phyloP scores from a whole-genome alignment of 2,888 invertebrate species.

The Strigamia transsilvanica region DNA sequence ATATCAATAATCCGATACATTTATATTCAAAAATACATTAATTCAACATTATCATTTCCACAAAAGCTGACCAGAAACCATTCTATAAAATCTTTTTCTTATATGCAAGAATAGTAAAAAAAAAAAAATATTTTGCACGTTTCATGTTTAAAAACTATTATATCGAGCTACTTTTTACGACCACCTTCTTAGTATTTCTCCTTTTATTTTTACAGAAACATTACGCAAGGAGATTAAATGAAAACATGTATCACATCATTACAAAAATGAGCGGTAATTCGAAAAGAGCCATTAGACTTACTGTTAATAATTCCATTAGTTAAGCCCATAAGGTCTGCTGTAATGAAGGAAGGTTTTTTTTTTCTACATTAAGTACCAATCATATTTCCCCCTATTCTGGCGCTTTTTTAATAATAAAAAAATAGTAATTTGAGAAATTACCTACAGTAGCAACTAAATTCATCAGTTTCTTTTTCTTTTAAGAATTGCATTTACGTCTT shows the following conservation, averaged over 20 bases:
- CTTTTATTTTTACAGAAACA: not conserved
- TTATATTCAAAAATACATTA: conserved; percentile 4
- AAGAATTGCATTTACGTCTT: too few relatives aligned
- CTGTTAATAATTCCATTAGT: conserved; percentile 12
- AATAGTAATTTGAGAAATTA: too few relatives aligned
- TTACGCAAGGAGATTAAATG: conserved; percentile 7
- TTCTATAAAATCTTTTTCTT: too few relatives aligned
- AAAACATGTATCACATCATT: conserved; percentile 9
- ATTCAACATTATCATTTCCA: not conserved
- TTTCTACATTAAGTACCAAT: too few relatives aligned
- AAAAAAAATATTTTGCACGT: too few relatives aligned
- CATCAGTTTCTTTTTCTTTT: too few relatives aligned
- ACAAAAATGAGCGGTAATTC: not conserved
- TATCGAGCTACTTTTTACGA: not conserved
- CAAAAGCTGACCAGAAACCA: too few relatives aligned
- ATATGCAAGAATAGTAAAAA: too few relatives aligned
- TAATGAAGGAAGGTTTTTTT: not conserved
- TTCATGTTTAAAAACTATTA: too few relatives aligned
- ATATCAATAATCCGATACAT: not conserved
- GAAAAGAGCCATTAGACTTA: not conserved
- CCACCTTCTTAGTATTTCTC: not conserved
- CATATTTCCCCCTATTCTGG: not conserved
- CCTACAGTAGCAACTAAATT: too few relatives aligned
- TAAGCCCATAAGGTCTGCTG: not conserved
- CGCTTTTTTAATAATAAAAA: too few relatives aligned